Conservation (phyloP, 1,140 invertebrate species). For the Hormaphis cornu region DNA sequence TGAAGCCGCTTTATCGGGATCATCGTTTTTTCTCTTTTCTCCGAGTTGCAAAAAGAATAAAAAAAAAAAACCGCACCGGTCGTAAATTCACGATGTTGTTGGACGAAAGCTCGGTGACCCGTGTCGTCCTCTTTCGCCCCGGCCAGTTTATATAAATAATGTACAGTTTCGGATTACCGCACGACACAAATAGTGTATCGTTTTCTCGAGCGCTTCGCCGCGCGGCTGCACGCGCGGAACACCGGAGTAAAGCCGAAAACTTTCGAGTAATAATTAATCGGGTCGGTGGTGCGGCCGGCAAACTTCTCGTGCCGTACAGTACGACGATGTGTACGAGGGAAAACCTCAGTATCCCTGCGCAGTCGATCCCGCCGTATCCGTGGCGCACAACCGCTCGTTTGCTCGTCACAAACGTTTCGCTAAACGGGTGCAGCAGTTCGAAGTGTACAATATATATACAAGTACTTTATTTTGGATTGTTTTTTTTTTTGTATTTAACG, state of each 20-base stretch:
- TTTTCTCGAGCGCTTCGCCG: not conserved
- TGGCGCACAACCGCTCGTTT: not conserved
- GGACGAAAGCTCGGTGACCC: slow-evolving; percentile 22
- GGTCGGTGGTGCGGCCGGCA: not conserved
- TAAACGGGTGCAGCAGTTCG: slow-evolving; percentile 19
- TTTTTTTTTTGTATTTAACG: not conserved
- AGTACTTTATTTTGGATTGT: too few species aligned
- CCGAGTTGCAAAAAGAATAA: too few species aligned
- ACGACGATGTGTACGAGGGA: not conserved
- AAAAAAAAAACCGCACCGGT: not conserved
- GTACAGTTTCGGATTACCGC: slow-evolving; percentile 20
- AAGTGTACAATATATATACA: too few species aligned
- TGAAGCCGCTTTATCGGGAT: too few species aligned
- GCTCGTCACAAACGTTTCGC: slow-evolving; percentile 12
- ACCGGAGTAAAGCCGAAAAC: not conserved
- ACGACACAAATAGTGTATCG: not conserved
- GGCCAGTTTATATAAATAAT: too few species aligned
- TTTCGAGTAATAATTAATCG: slow-evolving; percentile 29
- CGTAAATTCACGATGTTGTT: slow-evolving; percentile 2
- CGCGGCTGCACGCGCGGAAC: not conserved
- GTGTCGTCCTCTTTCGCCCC: too few species aligned
- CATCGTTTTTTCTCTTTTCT: too few species aligned
- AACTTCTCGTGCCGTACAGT: not conserved
- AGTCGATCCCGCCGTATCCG: not conserved
- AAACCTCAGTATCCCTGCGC: not conserved